Evolutionary conservation across 2,888 invertebrate species (phyloP).

Genomic region (Hoplodrina ambigua): DNA sequence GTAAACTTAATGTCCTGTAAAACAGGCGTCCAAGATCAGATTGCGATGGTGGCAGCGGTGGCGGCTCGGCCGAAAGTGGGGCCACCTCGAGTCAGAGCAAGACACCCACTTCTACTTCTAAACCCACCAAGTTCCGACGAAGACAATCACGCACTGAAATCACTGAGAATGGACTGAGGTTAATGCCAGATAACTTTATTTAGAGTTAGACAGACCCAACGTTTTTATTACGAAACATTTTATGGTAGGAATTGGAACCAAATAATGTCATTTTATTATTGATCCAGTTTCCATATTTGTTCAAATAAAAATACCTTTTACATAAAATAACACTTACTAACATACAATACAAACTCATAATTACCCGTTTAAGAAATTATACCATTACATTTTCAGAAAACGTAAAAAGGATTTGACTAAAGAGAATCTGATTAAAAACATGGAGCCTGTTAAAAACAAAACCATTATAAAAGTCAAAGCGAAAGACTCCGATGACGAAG

Average conservation of each 20-base stretch:
- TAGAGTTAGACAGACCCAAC: conserved; percentile 1
- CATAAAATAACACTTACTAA: conserved; percentile 9
- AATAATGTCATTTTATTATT: neutral
- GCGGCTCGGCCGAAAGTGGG: conserved; percentile 86
- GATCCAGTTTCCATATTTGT: neutral
- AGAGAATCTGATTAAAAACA: conserved; percentile 78
- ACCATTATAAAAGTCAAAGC: conserved; percentile 78
- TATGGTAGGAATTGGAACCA: neutral
- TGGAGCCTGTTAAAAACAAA: conserved; percentile 78
- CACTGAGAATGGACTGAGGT: conserved; percentile 82
- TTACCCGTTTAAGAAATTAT: neutral
- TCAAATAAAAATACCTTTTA: neutral
- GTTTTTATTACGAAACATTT: neutral
- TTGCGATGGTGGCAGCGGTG: conserved; percentile 85
- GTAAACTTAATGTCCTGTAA: conserved; percentile 23
- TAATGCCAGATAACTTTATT: conserved; percentile 36
- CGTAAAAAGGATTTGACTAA: conserved; percentile 84
- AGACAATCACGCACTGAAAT: conserved; percentile 81
- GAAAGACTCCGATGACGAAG: conserved; percentile 88
- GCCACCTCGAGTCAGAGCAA: conserved; percentile 86
- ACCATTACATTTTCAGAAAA: conserved; percentile 77
- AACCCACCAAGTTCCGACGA: conserved; percentile 82
- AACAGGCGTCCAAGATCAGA: conserved; percentile 80
- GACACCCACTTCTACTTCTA: conserved; percentile 77
- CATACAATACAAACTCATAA: neutral